These are phyloP conservation scores for Cerastoderma edule DNA, from an alignment of 2,888 invertebrate genomes.

Conservation along the genomic window DNA sequence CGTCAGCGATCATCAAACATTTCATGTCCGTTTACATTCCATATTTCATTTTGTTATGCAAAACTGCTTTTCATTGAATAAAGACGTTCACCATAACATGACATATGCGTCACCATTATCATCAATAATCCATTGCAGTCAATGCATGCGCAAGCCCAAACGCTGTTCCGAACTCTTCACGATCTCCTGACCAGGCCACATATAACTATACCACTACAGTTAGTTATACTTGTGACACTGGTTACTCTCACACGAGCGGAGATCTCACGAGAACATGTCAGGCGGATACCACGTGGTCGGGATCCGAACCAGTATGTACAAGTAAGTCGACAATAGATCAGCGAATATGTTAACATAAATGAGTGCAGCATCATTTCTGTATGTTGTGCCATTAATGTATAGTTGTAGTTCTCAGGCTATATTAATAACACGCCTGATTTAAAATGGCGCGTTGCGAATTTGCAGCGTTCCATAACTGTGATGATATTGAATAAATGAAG, in stretches of 20 bases:
- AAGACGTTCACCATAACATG: not conserved
- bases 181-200: conserved; percentile 18
- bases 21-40: no score
- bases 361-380: no score
- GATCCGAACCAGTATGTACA: conserved; percentile 34
- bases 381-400: no score
- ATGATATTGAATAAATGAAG: no score
- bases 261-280: conserved; percentile 37
- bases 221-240: conserved; percentile 38
- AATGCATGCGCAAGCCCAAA: conserved; percentile 25
- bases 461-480: no score
- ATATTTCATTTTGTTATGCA: not conserved
- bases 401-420: no score
- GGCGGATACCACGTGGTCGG: conserved; percentile 28
- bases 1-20: no score
- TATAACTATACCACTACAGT: conserved; percentile 33
- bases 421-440: no score
- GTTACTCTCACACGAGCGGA: conserved; percentile 39
- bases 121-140: conserved; percentile 22
- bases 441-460: no score
- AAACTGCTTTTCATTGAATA: not conserved
- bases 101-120: not conserved
- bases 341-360: no score
- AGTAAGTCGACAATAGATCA: conserved; percentile 29
- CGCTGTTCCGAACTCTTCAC: not conserved